These are phyloP conservation scores for Spea hammondii DNA, from an alignment of 2,797 vertebrate species.

Conservation along the genomic window DNA sequence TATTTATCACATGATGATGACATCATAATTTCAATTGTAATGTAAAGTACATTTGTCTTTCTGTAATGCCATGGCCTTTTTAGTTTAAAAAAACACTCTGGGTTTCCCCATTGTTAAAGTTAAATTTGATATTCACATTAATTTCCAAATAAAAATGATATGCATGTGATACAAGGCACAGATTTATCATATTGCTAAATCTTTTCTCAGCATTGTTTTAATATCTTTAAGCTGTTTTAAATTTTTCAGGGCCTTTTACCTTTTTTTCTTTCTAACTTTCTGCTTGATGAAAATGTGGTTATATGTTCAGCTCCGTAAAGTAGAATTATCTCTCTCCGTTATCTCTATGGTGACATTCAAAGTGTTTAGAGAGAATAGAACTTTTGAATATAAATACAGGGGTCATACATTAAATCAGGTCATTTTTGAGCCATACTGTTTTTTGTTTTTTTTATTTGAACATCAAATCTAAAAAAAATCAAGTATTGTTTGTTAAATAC, in stretches of 20 bases:
- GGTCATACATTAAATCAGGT: background rate
- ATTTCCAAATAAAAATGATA: background rate
- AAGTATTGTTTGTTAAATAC: too few species aligned
- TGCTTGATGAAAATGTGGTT: conserved; percentile 41
- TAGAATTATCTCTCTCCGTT: conserved; percentile 32
- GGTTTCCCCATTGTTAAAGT: too few species aligned
- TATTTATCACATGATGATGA: conserved; percentile 21
- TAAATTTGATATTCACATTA: too few species aligned
- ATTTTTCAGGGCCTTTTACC: conserved; percentile 18
- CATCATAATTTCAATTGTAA: conserved; percentile 51
- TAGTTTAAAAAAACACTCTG: too few species aligned
- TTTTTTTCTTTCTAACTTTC: conserved; percentile 16
- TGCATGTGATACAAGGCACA: conserved; percentile 6
- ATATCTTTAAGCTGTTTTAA: conserved; percentile 29
- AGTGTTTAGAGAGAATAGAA: conserved; percentile 30
- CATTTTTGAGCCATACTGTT: background rate
- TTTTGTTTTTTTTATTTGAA: too few species aligned
- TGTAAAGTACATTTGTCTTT: conserved; percentile 54
- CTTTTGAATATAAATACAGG: conserved; percentile 33
- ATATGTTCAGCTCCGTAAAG: conserved; percentile 43
- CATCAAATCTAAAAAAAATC: too few species aligned
- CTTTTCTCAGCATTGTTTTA: conserved; percentile 8
- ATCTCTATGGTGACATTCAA: conserved; percentile 48
- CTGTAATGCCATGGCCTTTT: conserved; percentile 3
- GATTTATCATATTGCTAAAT: conserved; percentile 21